Evolutionary conservation across 2,797 vertebrate species (phyloP).

Genomic region (Gadopsis bispinosus): DNA sequence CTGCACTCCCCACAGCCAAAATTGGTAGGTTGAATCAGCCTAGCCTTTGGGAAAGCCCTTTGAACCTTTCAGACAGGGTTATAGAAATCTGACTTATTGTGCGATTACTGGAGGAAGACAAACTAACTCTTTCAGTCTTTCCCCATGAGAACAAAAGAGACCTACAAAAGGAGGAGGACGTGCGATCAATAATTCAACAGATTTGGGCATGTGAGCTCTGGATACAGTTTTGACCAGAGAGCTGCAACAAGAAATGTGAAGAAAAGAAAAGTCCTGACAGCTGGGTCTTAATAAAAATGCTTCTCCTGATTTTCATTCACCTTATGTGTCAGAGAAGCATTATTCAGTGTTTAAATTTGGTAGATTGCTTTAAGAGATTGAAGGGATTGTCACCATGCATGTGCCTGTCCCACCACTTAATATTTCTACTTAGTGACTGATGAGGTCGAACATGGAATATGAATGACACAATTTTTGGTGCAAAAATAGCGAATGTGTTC

Average conservation of each 20-base stretch:
- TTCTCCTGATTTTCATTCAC: conserved; percentile 12
- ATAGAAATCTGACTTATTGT: conserved; percentile 50
- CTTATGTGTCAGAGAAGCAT: conserved; percentile 23
- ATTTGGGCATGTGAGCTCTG: background rate
- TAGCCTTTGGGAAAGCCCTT: conserved; percentile 63
- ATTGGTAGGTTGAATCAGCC: conserved; percentile 67
- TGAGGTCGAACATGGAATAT: conserved; percentile 21
- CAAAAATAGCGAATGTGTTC: conserved; percentile 2
- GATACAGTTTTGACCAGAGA: background rate
- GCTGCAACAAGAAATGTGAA: background rate
- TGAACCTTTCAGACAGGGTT: conserved; percentile 65
- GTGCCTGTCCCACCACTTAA: conserved; percentile 15
- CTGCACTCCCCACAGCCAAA: conserved; percentile 73
- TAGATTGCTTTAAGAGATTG: conserved; percentile 55
- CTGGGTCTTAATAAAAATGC: background rate
- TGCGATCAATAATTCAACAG: background rate
- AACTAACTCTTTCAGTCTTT: background rate
- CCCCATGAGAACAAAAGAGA: conserved; percentile 15
- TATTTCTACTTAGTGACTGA: conserved; percentile 37
- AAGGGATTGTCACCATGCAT: conserved; percentile 37
- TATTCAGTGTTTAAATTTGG: conserved; percentile 65
- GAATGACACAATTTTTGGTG: background rate
- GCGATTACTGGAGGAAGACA: conserved; percentile 46
- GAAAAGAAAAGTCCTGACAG: background rate
- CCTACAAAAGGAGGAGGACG: background rate